phyloP scores from a whole-genome alignment of 2,113 vertebrate species.

The Marmota flaviventris region DNA sequence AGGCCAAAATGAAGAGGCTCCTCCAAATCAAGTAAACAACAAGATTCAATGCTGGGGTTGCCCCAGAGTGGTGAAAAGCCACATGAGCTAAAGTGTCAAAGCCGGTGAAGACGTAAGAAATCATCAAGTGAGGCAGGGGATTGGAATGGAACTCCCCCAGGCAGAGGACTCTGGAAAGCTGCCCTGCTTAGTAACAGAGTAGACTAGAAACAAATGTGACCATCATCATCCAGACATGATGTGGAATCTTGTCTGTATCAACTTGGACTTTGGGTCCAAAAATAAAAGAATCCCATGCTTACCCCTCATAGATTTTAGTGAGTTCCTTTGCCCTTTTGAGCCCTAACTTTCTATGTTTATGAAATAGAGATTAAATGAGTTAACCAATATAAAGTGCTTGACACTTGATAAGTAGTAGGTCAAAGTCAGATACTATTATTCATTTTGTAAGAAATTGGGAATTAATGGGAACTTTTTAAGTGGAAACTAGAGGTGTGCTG shows the following conservation, averaged over 20 bases:
- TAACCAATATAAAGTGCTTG: not conserved
- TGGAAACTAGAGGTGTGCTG: not conserved
- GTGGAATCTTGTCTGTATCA: not conserved
- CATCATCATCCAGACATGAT: not conserved
- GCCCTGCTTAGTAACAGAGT: not conserved
- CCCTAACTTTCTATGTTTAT: slow-evolving; percentile 1
- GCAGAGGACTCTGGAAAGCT: not conserved
- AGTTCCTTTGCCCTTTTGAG: not conserved
- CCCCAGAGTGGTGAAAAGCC: accelerated
- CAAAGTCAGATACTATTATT: not conserved
- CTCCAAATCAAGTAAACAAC: not conserved
- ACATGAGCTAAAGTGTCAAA: not conserved
- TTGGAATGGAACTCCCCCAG: not conserved
- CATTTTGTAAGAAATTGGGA: not conserved
- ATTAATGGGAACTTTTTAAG: not conserved
- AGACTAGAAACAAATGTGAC: not conserved
- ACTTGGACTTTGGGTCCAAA: not conserved
- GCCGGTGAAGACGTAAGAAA: not conserved
- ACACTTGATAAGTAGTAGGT: not conserved
- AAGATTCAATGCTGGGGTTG: not conserved
- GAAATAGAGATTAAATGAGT: slow-evolving; percentile 21
- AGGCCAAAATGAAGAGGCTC: not conserved
- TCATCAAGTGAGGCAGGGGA: not conserved
- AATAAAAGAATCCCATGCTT: not conserved
- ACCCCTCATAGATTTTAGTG: not conserved